Evolutionary conservation across 2,888 invertebrate genomes (phyloP).

Genomic region (Chrysotoxum bicinctum): DNA sequence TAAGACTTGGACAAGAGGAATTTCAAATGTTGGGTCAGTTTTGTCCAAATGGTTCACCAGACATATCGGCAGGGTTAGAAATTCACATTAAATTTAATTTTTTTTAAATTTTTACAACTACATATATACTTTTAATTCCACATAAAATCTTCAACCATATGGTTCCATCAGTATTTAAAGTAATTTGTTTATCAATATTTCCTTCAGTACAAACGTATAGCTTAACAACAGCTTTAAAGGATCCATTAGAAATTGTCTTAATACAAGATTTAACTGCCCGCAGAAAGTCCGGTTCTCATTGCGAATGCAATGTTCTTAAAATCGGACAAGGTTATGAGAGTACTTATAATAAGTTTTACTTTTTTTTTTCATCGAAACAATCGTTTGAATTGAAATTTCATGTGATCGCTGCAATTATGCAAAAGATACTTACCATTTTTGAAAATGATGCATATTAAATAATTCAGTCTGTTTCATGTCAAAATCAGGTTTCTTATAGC

Average conservation of each 20-base stretch:
- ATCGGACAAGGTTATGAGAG: slow-evolving; percentile 21
- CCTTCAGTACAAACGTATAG: no score
- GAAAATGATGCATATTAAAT: slow-evolving; percentile 6
- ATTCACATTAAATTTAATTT: no score
- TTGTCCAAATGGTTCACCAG: no score
- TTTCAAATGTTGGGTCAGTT: no score
- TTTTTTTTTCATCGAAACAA: slow-evolving; percentile 9
- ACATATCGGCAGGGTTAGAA: no score
- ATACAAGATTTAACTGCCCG: not conserved
- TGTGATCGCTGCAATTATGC: slow-evolving; percentile 4
- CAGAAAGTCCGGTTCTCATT: not conserved
- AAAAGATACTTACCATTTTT: slow-evolving; percentile 26
- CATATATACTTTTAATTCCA: no score
- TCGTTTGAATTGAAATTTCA: not conserved
- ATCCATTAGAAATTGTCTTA: not conserved
- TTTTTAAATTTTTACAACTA: no score
- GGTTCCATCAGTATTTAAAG: no score
- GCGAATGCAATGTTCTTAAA: slow-evolving; percentile 14
- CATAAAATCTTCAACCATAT: no score
- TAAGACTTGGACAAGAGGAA: no score
- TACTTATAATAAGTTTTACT: not conserved
- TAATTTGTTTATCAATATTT: no score
- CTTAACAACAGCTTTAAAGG: not conserved
- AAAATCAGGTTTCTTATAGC: not conserved
- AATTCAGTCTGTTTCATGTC: slow-evolving; percentile 2